Evolutionary conservation across 2,888 invertebrate genomes (phyloP), one percentile per base, ranked within the genome.

Genomic region (Zeuzera pyrina): DNA sequence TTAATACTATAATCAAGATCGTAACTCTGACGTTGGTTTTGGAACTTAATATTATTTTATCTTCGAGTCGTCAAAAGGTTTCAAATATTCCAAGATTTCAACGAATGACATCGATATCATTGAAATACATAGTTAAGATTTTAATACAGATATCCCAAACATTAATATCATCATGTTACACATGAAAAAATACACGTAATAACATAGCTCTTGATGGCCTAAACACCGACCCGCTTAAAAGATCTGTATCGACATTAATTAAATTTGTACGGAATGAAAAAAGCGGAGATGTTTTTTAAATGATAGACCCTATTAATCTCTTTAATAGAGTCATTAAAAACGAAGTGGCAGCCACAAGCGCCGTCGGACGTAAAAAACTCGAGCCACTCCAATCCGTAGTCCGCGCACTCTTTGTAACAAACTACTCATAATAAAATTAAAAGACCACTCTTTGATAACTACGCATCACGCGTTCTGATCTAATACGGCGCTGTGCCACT

Each of bases 241-340:
- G 63, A 74, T 68, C 49, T 50, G 56, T 68, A 74, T 74, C 73
- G 49, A 58, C 57, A 70, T 70, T 79, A 76, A 81, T 81, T 79
- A 74, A 79, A 81, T 81, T 78, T 81, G 74, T 77, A 58, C 42
- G 49, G 57, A 62, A 68, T 53, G 54, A 61, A 70, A 69, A 73
- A 72, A 63, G 52, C 42, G 42, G 49, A 54, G 57, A 63, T 68
- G 60, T 66, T 72, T 70, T 72, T 69, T 57, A 65, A 62, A 52
- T 59, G 66, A 69, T 72, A 67, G 62, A 59, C 53, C 51, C 69
- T 62, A 79, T 81, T 77, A 79, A 81, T 81, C 81, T 71, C 57
- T 67, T 74, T 77, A 81, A 83, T 83, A 77, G 77, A 83, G 81
- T 66, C 77, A 81, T 83, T 79, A 81, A 76, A 68, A 67, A 51